Evolutionary conservation across 2,797 vertebrate species (phyloP).

Genomic region (Prionace glauca): DNA sequence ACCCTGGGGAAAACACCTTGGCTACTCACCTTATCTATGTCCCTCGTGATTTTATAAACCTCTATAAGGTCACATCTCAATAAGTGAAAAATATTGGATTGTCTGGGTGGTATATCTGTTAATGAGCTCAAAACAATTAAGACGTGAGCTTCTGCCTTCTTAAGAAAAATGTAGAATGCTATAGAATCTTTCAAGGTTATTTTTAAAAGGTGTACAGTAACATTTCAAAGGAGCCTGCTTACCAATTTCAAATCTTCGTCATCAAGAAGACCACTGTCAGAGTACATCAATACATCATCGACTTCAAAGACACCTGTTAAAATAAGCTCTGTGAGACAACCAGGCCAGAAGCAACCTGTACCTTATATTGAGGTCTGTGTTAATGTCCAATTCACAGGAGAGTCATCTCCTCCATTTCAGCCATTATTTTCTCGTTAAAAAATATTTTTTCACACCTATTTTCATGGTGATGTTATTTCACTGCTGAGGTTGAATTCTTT

Average conservation of each 20-base stretch:
- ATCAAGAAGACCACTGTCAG: neutral
- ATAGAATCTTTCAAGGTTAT: neutral
- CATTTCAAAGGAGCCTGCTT: neutral
- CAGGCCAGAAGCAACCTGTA: neutral
- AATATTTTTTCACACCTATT: neutral
- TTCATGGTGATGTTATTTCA: neutral
- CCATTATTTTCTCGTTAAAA: neutral
- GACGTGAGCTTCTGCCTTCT: neutral
- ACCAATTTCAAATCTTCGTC: conserved; percentile 33
- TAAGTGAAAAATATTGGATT: neutral
- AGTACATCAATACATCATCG: neutral
- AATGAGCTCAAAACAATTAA: neutral
- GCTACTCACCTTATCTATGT: too few relatives aligned
- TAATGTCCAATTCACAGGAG: neutral
- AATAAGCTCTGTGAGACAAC: neutral
- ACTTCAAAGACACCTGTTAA: conserved; percentile 30
- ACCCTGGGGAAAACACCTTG: too few relatives aligned
- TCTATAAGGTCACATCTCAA: neutral
- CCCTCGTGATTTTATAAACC: too few relatives aligned
- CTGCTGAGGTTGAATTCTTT: neutral
- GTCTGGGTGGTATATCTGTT: neutral
- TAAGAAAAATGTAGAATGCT: neutral
- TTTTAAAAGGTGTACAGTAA: neutral
- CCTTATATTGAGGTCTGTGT: neutral
- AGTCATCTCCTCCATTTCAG: neutral